Base-by-base conservation (phyloP, 64 coral and sea anemone genomes). In the Astreopora myriophthalma region DNA sequence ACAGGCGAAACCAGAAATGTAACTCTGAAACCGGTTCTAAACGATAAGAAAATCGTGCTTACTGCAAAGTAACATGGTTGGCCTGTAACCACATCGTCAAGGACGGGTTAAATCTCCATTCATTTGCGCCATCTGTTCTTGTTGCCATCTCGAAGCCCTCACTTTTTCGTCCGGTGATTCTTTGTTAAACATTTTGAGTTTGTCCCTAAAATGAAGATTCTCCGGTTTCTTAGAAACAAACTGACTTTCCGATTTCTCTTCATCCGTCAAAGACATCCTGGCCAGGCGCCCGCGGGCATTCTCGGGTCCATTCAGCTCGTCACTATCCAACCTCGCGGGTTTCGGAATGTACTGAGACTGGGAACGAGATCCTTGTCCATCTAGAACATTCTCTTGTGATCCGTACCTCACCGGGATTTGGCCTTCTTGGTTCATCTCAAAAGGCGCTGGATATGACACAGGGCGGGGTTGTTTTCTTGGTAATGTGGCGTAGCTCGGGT, bases 101-200 rank as follows among this genome's bases (percentile, higher is more conserved):
- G 62, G 85, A 17, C 66, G 60, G 10, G 86, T 83, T 27, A 88
- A 22, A 64, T 89, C 75, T 2, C 92, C 92, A 33, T 94, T 94
- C 38, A 94, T 40, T 63, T 94, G 85, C 29, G 75, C 78, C 48
- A 90, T 35, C 51, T 96, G 90, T 12, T 87, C 81, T 70, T 88
- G 74, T 22, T 97, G 79, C 95, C 95, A 97, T 75, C 75, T 74
- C 2, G 95, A 97, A 16, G 87, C 60, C 19, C 86, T 89, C 51
- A 86, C 5, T 69, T 69, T 93, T 3, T 90, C 80, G 57, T 90
- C 68, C 34, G 95, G 95, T 16, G 91, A 94, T 5, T 94, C 95
- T 65, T 92, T 39, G 86, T 94, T 97, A 27, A 97, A 97, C 29
- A 97, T 60, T 89, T 97, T 97, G 49, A 94, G 91, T 87, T 97